A percentile compares a stretch with the other conserved stretches of the same genome.
phyloP scores from a whole-genome alignment of 1,140 invertebrate species.

The Lepeophtheirus salmonis region DNA sequence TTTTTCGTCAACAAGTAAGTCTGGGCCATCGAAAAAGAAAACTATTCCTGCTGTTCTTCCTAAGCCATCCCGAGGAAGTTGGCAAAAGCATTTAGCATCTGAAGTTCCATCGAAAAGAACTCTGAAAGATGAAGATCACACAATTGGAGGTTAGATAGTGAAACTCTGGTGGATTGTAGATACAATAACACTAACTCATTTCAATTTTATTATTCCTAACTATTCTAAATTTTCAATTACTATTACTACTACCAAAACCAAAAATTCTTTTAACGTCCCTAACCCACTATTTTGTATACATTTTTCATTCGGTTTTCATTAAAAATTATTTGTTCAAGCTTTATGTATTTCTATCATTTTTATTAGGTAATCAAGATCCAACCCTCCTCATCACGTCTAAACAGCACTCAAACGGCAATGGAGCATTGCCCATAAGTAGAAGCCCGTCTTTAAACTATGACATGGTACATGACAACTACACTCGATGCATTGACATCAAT shows the following conservation, averaged over 20 bases:
- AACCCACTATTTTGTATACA: no score
- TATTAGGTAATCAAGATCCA: neutral
- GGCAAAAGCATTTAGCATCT: neutral
- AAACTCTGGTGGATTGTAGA: conserved; percentile 8
- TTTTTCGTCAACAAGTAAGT: neutral
- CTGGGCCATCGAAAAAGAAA: conserved; percentile 1
- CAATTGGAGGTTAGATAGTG: neutral
- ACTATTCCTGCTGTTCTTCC: neutral
- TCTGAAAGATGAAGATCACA: neutral
- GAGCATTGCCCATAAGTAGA: conserved; percentile 31
- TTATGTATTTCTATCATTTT: no score
- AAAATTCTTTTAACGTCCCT: no score
- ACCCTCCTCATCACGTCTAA: neutral
- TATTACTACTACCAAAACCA: neutral
- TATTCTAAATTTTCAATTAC: neutral
- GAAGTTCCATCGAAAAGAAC: neutral
- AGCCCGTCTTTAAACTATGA: conserved; percentile 42
- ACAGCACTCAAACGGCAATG: conserved; percentile 35
- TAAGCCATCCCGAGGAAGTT: neutral
- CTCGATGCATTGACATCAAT: conserved; percentile 45
- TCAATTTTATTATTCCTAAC: neutral
- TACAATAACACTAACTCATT: conserved; percentile 3
- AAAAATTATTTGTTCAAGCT: no score
- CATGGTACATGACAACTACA: conserved; percentile 41
- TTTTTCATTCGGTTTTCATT: no score